Evolutionary conservation across 2,888 invertebrate genomes (phyloP).

Genomic region (Busseola fusca): DNA sequence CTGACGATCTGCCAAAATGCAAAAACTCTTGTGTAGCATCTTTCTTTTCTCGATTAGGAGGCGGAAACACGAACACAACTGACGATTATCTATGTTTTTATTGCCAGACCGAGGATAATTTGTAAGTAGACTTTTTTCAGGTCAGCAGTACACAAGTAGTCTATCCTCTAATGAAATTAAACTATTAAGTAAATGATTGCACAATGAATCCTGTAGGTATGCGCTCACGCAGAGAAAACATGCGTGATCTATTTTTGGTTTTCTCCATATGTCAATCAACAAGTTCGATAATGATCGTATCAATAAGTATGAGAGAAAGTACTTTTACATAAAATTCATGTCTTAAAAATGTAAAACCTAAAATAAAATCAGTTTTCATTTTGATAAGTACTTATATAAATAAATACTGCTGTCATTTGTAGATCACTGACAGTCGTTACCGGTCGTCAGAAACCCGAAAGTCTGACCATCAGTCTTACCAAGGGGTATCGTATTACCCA

Average conservation of each 20-base stretch:
- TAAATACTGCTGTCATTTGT: no score
- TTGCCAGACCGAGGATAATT: conserved; percentile 93
- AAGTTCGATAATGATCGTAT: not conserved
- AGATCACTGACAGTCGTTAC: no score
- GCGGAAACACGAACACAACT: conserved; percentile 74
- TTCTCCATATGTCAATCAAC: conserved; percentile 18
- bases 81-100: conserved; percentile 92
- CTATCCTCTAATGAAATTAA: not conserved
- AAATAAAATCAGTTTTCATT: not conserved
- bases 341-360: not conserved
- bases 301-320: not conserved
- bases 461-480: no score
- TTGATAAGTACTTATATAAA: not conserved
- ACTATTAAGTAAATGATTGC: not conserved
- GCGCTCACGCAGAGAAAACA: not conserved
- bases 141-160: not conserved
- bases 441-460: no score
- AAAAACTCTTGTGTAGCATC: conserved; percentile 94
- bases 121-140: conserved; percentile 78
- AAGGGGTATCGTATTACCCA: no score
- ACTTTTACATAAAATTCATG: not conserved
- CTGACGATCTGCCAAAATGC: conserved; percentile 96
- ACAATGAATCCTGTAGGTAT: not conserved
- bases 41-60: conserved; percentile 88
- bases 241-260: conserved; percentile 20